Conservation (phyloP, 2,113 vertebrate species). For the Oryzias javanicus region DNA sequence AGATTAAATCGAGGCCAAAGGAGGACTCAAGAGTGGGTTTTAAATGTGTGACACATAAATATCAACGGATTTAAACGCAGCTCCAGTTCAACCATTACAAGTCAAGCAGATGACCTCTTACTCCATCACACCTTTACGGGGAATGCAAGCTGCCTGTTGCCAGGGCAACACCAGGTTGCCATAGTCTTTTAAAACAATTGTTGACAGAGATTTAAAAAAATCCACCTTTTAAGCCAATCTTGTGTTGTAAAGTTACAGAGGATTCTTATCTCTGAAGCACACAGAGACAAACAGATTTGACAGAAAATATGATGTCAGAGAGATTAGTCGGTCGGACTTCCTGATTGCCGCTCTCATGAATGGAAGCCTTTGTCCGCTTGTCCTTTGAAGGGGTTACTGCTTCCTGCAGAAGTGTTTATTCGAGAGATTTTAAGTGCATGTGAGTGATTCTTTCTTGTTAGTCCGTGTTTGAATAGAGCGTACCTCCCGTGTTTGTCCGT, state of each 20-base stretch:
- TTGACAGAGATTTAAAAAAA: slow-evolving; percentile 32
- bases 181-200: slow-evolving; percentile 37
- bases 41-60: background rate
- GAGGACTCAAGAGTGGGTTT: background rate
- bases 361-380: slow-evolving; percentile 57
- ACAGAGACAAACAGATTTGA: slow-evolving; percentile 1
- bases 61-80: background rate
- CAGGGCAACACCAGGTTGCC: slow-evolving; percentile 36
- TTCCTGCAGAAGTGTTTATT: slow-evolving; percentile 7
- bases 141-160: slow-evolving; percentile 57
- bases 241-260: slow-evolving; percentile 1
- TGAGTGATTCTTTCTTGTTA: slow-evolving; percentile 5
- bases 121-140: slow-evolving; percentile 44
- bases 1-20: background rate
- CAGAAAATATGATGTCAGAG: slow-evolving; percentile 24
- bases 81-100: slow-evolving; percentile 9
- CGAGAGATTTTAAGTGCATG: background rate
- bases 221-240: slow-evolving; percentile 10
- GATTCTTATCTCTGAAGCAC: slow-evolving; percentile 5
- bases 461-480: slow-evolving; percentile 4
- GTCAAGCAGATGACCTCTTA: slow-evolving; percentile 23
- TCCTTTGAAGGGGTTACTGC: background rate
- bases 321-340: slow-evolving; percentile 8
- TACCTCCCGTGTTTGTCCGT: background rate
- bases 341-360: slow-evolving; percentile 50